Percentiles rank a stretch among this genome's conserved stretches.
These are phyloP conservation scores for Asobara japonica DNA, from an alignment of 1,140 invertebrate species.

Conservation along the genomic window DNA sequence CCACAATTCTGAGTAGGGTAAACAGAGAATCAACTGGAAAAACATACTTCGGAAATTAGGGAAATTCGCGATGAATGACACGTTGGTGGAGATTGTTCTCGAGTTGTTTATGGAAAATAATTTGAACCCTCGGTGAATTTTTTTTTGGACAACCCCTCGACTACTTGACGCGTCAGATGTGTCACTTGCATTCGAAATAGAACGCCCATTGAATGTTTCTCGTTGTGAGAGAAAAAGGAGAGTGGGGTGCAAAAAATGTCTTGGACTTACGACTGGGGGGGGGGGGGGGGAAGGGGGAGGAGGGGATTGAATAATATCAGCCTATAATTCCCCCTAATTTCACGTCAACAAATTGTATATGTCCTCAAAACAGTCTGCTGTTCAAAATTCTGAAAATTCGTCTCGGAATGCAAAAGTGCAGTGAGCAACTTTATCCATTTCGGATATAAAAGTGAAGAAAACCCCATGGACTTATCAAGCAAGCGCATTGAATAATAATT, in stretches of 20 bases:
- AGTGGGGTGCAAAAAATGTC: neutral
- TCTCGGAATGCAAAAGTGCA: neutral
- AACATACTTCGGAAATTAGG: conserved; percentile 54
- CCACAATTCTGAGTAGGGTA: conserved; percentile 39
- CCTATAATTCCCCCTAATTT: no score
- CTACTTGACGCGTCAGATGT: conserved; percentile 63
- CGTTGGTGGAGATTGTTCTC: conserved; percentile 31
- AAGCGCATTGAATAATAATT: no score
- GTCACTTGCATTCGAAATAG: conserved; percentile 54
- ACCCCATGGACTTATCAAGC: no score
- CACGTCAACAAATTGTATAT: no score
- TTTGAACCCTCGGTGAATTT: neutral
- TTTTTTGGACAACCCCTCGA: conserved; percentile 9
- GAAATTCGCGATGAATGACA: conserved; percentile 38
- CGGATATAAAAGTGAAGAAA: no score
- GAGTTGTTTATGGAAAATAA: conserved; percentile 63
- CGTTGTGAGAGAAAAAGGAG: neutral
- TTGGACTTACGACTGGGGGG: no score
- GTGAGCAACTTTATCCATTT: neutral
- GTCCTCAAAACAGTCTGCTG: no score
- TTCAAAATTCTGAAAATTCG: neutral
- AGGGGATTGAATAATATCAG: no score
- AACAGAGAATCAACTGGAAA: conserved; percentile 61
- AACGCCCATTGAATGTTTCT: conserved; percentile 28
- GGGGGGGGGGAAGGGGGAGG: no score